Base-by-base conservation (phyloP, 2,797 vertebrate genomes). In the Tokudaia muenninki region DNA sequence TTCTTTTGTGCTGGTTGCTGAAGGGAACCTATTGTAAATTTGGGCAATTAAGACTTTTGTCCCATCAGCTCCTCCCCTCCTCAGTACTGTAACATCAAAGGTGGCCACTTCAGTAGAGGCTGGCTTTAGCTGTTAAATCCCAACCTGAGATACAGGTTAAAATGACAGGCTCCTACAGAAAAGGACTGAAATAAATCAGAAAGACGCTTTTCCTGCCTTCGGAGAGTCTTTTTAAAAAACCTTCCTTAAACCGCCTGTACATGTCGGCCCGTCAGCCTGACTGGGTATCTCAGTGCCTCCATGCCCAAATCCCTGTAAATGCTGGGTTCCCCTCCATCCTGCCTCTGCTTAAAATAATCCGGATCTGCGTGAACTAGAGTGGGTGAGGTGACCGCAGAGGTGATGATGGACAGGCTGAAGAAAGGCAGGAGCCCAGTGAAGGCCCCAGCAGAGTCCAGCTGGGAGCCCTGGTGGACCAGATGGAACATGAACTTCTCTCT, bases 41-140 rank as follows among this genome's bases (percentile, higher is more conserved):
- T 98, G 98, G 98, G 98, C 98, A 99, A 98, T 98, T 98, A 98
- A 67, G 96, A 98, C 98, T 98, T 98, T 98, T 98, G 98, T 98
- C 98, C 98, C 97, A 97, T 98, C 98, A 96, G 98, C 96, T 98
- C 98, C 98, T 98, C 98, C 98, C 98, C 98, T 98, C 97, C 97
- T 98, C 97, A 89, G 97, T 98, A 98, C 98, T 98, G 97, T 98
- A 98, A 98, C 98, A 98, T 99, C 98, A 99, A 99, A 98, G 98
- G 98, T 97, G 94, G 96, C 98, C 97, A 97, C 96, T 98, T 98
- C 98, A 97, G 97, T 61, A 95, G 97, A 98, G 97, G 97, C 94
- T 83, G 97, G 97, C 97, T 98, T 96, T 0, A 81, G 90, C 96
- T 98, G 98, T 98, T 74, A 98, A 98, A 98, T 98, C 98, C 98